Conservation (phyloP, 2,113 vertebrate species). For the Oostethus manadensis region DNA sequence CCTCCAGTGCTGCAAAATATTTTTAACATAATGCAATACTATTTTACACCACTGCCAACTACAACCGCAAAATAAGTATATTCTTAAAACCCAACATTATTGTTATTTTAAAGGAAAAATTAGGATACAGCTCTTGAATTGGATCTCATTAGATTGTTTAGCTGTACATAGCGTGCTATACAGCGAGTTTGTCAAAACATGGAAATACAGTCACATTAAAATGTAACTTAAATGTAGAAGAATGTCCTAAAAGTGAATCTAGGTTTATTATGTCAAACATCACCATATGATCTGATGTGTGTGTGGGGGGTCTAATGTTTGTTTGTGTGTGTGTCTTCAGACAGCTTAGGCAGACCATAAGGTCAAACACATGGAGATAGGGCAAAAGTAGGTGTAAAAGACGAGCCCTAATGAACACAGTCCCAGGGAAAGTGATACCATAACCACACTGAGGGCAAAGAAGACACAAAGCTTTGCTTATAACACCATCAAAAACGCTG, state of each 20-base stretch:
- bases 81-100: too few species aligned
- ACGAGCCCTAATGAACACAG: conserved; percentile 44
- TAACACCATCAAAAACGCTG: conserved; percentile 16
- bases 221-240: neutral
- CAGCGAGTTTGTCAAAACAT: too few species aligned
- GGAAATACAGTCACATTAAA: too few species aligned
- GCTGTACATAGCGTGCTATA: too few species aligned
- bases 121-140: neutral
- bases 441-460: conserved; percentile 44
- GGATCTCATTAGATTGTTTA: neutral
- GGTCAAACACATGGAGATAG: conserved; percentile 50
- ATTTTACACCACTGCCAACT: too few species aligned
- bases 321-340: conserved; percentile 44
- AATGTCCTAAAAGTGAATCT: neutral
- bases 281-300: neutral
- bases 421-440: conserved; percentile 49
- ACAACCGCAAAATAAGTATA: neutral
- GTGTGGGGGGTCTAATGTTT: conserved; percentile 50
- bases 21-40: neutral
- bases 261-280: neutral
- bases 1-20: neutral
- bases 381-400: conserved; percentile 62
- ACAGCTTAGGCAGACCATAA: conserved; percentile 45
- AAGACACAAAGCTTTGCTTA: conserved; percentile 55
- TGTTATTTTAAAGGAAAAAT: too few species aligned